Conservation (phyloP, 2,888 invertebrate genomes). For the Hymenopus coronatus region DNA sequence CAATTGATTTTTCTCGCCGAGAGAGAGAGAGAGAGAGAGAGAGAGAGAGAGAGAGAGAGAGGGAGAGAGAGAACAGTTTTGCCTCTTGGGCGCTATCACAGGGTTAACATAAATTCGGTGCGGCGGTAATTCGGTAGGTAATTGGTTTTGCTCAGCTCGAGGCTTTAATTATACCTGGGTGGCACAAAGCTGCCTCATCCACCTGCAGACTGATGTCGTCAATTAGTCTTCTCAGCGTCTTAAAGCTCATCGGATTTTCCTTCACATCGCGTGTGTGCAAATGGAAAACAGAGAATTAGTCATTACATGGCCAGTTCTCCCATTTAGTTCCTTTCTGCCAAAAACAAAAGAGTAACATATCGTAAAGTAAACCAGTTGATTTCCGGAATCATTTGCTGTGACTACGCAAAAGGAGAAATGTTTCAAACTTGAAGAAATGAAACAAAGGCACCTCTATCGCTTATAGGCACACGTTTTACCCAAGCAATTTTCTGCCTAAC, state of each 20-base stretch:
- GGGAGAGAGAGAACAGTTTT: background rate
- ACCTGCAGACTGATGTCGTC: background rate
- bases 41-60: background rate
- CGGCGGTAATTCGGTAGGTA: background rate
- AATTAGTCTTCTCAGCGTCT: background rate
- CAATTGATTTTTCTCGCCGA: background rate
- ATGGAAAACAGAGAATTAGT: background rate
- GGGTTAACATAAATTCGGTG: background rate
- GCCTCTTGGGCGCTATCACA: background rate
- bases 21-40: background rate
- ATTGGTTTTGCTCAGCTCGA: background rate
- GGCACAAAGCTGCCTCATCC: background rate
- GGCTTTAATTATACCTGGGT: background rate
- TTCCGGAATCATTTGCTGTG: no score
- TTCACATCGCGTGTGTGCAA: background rate
- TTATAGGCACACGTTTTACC: no score
- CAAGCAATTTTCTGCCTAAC: no score
- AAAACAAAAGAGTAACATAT: no score
- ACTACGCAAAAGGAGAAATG: no score
- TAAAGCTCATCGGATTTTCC: background rate
- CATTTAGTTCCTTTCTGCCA: no score
- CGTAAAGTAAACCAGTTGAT: no score
- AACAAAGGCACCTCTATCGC: no score
- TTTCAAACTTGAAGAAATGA: no score
- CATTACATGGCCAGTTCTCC: no score